A percentile compares a stretch with the other conserved stretches of the same genome.
Evolutionary conservation across 2,888 invertebrate genomes (phyloP).

Genomic region (Disparrhopalites patrizii): DNA sequence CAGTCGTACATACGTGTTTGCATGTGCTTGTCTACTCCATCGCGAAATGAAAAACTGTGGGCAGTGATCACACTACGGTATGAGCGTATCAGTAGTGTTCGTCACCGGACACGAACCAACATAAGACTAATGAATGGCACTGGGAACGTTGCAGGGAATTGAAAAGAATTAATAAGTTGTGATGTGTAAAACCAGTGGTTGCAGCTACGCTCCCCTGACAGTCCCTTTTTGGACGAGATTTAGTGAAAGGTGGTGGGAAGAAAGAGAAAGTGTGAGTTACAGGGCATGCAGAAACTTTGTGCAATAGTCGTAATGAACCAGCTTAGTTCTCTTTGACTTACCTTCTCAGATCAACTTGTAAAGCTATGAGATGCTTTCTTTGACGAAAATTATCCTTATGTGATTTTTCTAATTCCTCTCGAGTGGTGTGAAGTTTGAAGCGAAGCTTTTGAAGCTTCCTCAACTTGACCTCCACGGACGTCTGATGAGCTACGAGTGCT

Average conservation of each 20-base stretch:
- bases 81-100: no score
- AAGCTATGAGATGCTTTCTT: constrained; percentile 25
- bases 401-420: constrained; percentile 74
- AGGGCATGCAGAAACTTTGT: no score
- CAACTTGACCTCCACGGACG: constrained; percentile 95
- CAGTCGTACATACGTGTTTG: no score
- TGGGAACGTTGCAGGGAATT: background rate
- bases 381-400: constrained; percentile 74
- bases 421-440: constrained; percentile 69
- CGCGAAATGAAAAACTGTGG: background rate
- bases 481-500: constrained; percentile 86
- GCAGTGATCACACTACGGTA: no score
- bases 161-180: constrained; percentile 4
- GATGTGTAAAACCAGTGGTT: no score
- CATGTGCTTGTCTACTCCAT: background rate
- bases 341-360: constrained; percentile 27
- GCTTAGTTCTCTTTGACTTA: background rate
- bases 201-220: no score
- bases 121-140: background rate
- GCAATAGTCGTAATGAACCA: no score
- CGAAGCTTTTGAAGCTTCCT: constrained; percentile 88
- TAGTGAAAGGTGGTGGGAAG: no score
- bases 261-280: no score
- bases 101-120: no score
- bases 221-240: no score